Evolutionary conservation across 2,888 invertebrate species (phyloP).

Genomic region (Chloroclysta siterata): DNA sequence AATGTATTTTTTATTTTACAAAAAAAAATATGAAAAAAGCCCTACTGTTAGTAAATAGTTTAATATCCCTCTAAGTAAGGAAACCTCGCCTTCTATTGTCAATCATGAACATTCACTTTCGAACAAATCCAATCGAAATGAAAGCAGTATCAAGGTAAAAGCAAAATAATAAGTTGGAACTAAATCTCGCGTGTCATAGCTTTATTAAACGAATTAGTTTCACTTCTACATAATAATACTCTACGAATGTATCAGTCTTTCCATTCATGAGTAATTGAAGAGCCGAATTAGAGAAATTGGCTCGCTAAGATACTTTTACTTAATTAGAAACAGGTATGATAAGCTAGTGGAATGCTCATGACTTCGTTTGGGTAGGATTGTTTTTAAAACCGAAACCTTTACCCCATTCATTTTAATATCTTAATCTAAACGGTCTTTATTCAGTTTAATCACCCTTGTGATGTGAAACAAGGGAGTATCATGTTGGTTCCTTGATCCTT

Average conservation of each 20-base stretch:
- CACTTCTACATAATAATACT: not conserved
- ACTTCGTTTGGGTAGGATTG: too few species aligned
- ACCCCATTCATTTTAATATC: too few species aligned
- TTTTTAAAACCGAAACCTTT: too few species aligned
- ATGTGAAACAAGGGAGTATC: too few species aligned
- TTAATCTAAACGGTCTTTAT: too few species aligned
- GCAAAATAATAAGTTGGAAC: constrained; percentile 16
- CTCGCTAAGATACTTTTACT: not conserved
- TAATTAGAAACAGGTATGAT: not conserved
- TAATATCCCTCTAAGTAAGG: not conserved
- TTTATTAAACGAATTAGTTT: constrained; percentile 1
- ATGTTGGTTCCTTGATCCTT: too few species aligned
- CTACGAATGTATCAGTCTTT: not conserved
- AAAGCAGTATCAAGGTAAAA: constrained; percentile 16
- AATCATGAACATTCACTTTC: constrained; percentile 18
- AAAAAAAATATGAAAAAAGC: too few species aligned
- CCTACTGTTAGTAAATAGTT: too few species aligned
- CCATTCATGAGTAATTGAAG: not conserved
- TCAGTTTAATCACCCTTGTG: too few species aligned
- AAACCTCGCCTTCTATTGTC: not conserved
- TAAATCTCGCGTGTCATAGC: constrained; percentile 15
- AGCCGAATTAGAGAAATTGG: not conserved
- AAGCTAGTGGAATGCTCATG: too few species aligned
- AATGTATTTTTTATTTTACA: too few species aligned
- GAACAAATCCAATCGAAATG: constrained; percentile 16